phyloP scores from a whole-genome alignment of 1,140 invertebrate genomes.

The Scaptomyza graminum region DNA sequence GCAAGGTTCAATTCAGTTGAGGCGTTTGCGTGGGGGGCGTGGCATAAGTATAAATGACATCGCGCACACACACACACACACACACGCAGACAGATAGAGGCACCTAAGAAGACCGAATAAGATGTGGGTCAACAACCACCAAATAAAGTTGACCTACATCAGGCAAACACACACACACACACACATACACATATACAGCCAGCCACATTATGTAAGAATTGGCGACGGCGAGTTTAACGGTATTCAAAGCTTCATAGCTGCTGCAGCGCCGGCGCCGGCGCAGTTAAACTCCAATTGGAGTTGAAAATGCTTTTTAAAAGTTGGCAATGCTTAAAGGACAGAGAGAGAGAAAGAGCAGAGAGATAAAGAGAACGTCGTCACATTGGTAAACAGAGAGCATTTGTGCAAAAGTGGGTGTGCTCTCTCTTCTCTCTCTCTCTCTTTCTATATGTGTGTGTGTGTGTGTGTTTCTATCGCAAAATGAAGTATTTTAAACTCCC shows the following conservation, averaged over 20 bases:
- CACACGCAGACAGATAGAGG: constrained; percentile 31
- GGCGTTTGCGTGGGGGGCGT: constrained; percentile 56
- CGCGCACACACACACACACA: constrained; percentile 25
- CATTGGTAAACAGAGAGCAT: constrained; percentile 38
- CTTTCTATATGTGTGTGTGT: neutral
- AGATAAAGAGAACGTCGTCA: neutral
- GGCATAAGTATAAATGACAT: constrained; percentile 34
- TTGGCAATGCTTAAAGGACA: constrained; percentile 9
- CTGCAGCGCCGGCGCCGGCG: constrained; percentile 61
- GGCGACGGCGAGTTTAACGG: constrained; percentile 64
- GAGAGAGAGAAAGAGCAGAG: neutral
- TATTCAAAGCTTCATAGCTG: constrained; percentile 42
- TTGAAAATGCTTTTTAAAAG: constrained; percentile 37
- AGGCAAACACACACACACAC: constrained; percentile 34
- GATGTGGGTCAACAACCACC: constrained; percentile 80
- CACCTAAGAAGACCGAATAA: constrained; percentile 52
- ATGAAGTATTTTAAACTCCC: constrained; percentile 48
- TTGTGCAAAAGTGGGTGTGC: constrained; percentile 3
- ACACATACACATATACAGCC: constrained; percentile 8
- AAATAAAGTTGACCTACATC: constrained; percentile 76
- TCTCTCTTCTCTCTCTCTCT: neutral
- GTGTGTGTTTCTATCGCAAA: constrained; percentile 26
- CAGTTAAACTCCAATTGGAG: constrained; percentile 72
- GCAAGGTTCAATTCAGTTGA: constrained; percentile 13
- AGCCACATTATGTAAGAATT: constrained; percentile 73